Base-by-base conservation (phyloP, 2,888 invertebrate species). In the Hydroisotoma schaefferi region DNA sequence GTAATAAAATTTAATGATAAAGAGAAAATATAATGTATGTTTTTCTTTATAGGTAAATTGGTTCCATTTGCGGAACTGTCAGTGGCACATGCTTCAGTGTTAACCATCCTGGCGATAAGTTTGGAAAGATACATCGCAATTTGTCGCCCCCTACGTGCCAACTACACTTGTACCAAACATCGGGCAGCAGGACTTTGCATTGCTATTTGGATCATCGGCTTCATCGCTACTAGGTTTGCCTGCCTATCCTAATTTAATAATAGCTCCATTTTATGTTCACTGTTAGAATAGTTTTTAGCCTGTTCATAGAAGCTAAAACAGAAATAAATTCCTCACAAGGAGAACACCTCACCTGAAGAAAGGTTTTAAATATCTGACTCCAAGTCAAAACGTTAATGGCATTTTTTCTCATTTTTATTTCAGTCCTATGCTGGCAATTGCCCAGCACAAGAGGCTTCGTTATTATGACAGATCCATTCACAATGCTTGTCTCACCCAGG, bases 31-130 rank as follows among this genome's bases (percentile, higher is more conserved):
- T n/a, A n/a, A n/a, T 33, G 33, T 29, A 47, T 33, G 33, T 48
- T 58, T 58, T 63, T 49, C 59, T 65, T 81, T 81, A 38, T 82
- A 94, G 94, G 94, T 80, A 88, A 92, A 76, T 87, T 90, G 23
- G 91, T 94, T 3, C 93, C 94, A 1, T 93, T 93, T 76, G 87
- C 94, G 63, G 94, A 94, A 79, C 79, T 93, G 75, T 89, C 91
- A 0, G 91, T 94, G 23, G 91, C 92, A 2, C 92, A 93, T 76
- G 91, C 93, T 26, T 93, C 93, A 37, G 92, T 93, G 2, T 81
- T 94, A 55, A 94, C 94, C 37, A 94, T 94, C 74, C 79, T 94
- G 74, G 94, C 93, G 60, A 94, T 94, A 77, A 91, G 91, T 75
- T 90, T 94, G 77, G 94, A 94, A 78, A 83, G 89, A 58, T 79